phyloP scores from a whole-genome alignment of 1,140 invertebrate species.

The Rhynchophorus ferrugineus region DNA sequence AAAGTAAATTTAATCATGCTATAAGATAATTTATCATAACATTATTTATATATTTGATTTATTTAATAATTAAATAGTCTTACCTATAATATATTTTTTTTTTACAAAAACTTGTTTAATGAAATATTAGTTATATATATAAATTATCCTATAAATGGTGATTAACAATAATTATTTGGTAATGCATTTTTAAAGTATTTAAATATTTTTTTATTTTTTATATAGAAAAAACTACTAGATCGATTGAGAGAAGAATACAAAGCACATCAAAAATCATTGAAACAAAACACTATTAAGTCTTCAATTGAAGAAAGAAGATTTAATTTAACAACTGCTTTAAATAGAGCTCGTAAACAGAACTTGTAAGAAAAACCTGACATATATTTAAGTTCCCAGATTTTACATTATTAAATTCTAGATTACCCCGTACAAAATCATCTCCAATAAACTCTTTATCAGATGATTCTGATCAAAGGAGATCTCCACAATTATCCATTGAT shows the following conservation, averaged over 20 bases:
- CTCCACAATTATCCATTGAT: conserved; percentile 28
- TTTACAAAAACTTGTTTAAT: too few species aligned
- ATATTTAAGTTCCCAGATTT: background rate
- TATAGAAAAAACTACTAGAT: conserved; percentile 35
- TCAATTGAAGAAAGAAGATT: conserved; percentile 33
- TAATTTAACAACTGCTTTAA: conserved; percentile 32
- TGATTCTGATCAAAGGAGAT: conserved; percentile 29
- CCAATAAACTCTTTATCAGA: conserved; percentile 30
- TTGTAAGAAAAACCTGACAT: conserved; percentile 32
- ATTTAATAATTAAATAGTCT: too few species aligned
- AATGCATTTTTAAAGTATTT: too few species aligned
- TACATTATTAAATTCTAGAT: background rate
- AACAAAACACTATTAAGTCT: conserved; percentile 29
- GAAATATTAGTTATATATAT: too few species aligned
- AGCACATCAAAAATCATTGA: conserved; percentile 28
- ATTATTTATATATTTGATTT: too few species aligned
- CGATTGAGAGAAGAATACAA: conserved; percentile 35
- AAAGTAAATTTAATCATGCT: too few species aligned
- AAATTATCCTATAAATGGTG: too few species aligned
- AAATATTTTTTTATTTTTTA: conserved; percentile 10
- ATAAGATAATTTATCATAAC: too few species aligned
- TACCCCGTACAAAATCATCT: conserved; percentile 20
- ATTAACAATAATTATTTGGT: too few species aligned
- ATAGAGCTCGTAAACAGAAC: conserved; percentile 37
- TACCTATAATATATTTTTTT: too few species aligned